Base-by-base conservation (phyloP, 2,797 vertebrate species). In the Falco berigora region DNA sequence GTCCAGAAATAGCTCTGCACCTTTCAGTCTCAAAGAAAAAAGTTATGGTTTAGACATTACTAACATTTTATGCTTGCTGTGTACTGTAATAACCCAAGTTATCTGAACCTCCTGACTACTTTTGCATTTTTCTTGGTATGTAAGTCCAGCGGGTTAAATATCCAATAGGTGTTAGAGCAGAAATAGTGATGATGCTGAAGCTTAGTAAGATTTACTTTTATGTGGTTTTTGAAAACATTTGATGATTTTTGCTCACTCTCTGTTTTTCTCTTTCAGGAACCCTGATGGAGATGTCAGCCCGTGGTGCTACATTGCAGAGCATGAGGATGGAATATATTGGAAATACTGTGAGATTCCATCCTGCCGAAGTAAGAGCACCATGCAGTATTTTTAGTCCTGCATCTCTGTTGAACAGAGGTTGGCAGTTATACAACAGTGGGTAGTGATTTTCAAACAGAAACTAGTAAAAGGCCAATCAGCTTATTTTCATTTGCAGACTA, bases 221-320 rank as follows among this genome's bases (percentile, higher is more conserved):
- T 27, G 14, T 61, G n/a, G 4, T 5, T 82, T 90, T 74, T 40
- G 6, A 79, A 59, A 56, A 44, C 40, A 42, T 34, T 3, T 16
- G 8, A 52, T 64, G 5, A 32, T 23, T 88, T 81, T 64, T 10
- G 9, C 22, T 76, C 50, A 20, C 27, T 47, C 27, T 17, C 38
- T 71, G 0, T 36, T 66, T 96, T 96, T 42, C 67, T 66, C 93
- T 95, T 92, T 76, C 98, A 99, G 99, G 97, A 99, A 99, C 86
- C 99, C 99, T 4, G 99, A 99, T 49, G 99, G 99, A 58, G 99
- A 99, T 11, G 99, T 99, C 79, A 99, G 99, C 96, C 99, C 99
- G 0, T 99, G 99, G 99, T 99, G 99, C 96, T 99, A 99, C 72
- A 98, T 99, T 78, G 98, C 99, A 3, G 99, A 99, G 79, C 98